Conservation (phyloP, 1,140 invertebrate species). For the Dolichoris vasculosae region DNA sequence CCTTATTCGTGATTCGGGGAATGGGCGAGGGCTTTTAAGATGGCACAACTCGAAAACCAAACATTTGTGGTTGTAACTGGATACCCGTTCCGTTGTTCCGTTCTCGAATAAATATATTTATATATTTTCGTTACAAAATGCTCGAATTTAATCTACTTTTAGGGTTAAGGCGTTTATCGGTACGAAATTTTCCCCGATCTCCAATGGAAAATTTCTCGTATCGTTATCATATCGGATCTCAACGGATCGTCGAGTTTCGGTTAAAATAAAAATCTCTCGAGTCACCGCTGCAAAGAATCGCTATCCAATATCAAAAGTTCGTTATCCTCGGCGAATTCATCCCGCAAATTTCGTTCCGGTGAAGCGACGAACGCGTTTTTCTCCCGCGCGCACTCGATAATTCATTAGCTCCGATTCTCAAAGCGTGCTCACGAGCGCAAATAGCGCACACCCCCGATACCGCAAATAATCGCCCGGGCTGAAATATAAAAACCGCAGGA, state of each 20-base stretch:
- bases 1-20: neutral
- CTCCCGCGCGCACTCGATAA: neutral
- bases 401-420: neutral
- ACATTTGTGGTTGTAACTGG: neutral
- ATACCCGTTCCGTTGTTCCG: neutral
- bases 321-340: too few species aligned
- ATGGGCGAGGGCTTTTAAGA: neutral
- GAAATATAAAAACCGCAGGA: constrained; percentile 35
- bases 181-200: too few species aligned
- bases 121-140: neutral
- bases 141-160: neutral
- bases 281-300: too few species aligned
- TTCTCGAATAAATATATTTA: neutral
- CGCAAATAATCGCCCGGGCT: constrained; percentile 42
- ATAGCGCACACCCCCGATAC: constrained; percentile 10
- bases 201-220: too few species aligned
- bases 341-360: neutral
- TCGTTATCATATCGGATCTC: too few species aligned
- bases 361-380: neutral
- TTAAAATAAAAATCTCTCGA: too few species aligned
- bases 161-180: neutral
- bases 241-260: too few species aligned
- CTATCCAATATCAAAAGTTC: too few species aligned
- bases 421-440: neutral
- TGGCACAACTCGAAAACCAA: neutral